Base-by-base conservation (phyloP, 2,888 invertebrate species). In the Frankliniella intonsa region DNA sequence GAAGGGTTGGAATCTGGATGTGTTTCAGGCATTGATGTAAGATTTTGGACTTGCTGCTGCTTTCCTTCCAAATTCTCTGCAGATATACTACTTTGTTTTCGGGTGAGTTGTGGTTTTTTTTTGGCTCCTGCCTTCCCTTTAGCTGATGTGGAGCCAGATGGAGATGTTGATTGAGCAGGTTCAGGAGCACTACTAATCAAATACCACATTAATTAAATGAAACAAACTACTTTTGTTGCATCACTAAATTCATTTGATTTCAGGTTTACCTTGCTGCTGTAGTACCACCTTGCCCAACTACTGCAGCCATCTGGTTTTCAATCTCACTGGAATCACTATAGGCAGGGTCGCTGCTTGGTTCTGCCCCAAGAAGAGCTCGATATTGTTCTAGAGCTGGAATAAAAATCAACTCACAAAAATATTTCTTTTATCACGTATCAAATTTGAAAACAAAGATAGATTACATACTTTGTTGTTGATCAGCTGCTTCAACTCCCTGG, bases 291-390 rank as follows among this genome's bases (percentile, higher is more conserved):
- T 25, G 69, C 12, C 69, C 69, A 25, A 76, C 69, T 9, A 76
- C 69, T 22, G 69, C 69, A 10, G 69, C 69, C 69, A 76, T 76
- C 25, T 76, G 69, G 10, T 76, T 76, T 25, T 76, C 69, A 22
- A 76, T 22, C 25, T 76, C 69, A 76, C 69, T 76, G 25, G 69
- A 25, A 25, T 76, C 69, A 25, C 69, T 76, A 25, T 25, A 76
- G 12, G 12, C 69, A 25, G 69, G 69, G 5, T 76, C 69, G 25
- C 69, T 76, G 25, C 10, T 25, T 8, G 69, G 69, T 10, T 76
- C 69, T 1, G 69, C 25, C 25, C 69, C 69, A 22, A 76, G 69
- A 22, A 76, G 12, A 76, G 69, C 69, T 11, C 69, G n/a, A 12
- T 76, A 76, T 25, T 76, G 69, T 8, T 76, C 69, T 12, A 76